phyloP scores from a whole-genome alignment of 2,888 invertebrate genomes.

The Hemicrepidius hirtus region DNA sequence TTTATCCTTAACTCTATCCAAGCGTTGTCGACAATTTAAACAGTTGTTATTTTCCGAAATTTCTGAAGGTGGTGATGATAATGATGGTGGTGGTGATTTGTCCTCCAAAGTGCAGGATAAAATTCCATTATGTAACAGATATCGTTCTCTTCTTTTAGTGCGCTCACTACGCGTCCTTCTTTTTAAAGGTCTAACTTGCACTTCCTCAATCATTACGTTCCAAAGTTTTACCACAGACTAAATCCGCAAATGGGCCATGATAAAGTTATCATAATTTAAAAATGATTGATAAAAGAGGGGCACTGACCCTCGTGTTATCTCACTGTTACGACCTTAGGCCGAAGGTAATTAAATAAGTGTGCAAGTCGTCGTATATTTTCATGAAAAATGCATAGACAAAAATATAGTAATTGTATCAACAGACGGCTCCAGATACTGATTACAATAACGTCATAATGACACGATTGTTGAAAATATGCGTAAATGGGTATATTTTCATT shows the following conservation, averaged over 20 bases:
- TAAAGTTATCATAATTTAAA: conserved; percentile 20
- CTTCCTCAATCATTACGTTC: conserved; percentile 63
- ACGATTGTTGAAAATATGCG: conserved; percentile 28
- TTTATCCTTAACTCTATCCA: conserved; percentile 7
- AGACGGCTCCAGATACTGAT: conserved; percentile 48
- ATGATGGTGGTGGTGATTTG: background rate
- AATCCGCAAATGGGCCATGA: conserved; percentile 38
- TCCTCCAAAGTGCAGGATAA: conserved; percentile 3
- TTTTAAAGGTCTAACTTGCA: conserved; percentile 60
- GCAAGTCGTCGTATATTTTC: conserved; percentile 9
- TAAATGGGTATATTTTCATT: conserved; percentile 37
- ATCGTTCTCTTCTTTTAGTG: conserved; percentile 66
- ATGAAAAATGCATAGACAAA: conserved; percentile 47
- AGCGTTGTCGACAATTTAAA: conserved; percentile 11
- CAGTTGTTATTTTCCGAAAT: conserved; percentile 20
- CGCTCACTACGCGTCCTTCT: conserved; percentile 67
- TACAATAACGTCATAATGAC: conserved; percentile 39
- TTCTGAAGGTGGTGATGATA: conserved; percentile 5
- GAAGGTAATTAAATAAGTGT: conserved; percentile 33
- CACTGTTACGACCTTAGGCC: conserved; percentile 51
- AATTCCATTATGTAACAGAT: conserved; percentile 56
- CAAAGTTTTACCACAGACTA: conserved; percentile 24
- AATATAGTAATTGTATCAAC: conserved; percentile 31
- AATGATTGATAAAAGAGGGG: conserved; percentile 7
- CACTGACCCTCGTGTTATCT: conserved; percentile 44